Conservation (phyloP, 2,888 invertebrate species). For the Nymphalis polychloros region DNA sequence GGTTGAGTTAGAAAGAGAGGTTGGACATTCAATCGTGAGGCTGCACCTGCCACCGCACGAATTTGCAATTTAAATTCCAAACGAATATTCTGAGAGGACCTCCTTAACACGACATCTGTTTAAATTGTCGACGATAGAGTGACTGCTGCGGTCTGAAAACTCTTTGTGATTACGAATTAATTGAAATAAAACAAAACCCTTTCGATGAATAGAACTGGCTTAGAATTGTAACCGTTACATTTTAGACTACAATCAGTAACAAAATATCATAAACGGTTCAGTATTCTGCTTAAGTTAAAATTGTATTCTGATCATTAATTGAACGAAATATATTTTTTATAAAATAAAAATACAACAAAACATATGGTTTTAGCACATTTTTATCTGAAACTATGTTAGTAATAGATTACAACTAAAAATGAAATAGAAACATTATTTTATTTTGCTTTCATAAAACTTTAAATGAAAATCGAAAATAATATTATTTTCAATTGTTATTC, state of each 20-base stretch:
- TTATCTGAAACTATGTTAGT: too few species aligned
- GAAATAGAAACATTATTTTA: too few species aligned
- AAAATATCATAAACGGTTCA: background rate
- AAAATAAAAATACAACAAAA: too few species aligned
- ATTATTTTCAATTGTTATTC: too few species aligned
- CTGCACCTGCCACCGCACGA: conserved; percentile 79
- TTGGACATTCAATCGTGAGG: conserved; percentile 60
- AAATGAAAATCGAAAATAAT: too few species aligned
- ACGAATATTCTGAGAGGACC: conserved; percentile 79
- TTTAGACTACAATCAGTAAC: conserved; percentile 17
- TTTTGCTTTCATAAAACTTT: too few species aligned
- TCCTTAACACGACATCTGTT: conserved; percentile 83
- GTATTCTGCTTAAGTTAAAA: background rate
- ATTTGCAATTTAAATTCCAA: conserved; percentile 82
- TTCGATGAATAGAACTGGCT: conserved; percentile 30
- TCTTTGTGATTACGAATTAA: conserved; percentile 77
- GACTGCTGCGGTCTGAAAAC: conserved; percentile 69
- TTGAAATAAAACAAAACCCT: conserved; percentile 79
- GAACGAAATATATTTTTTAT: too few species aligned
- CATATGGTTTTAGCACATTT: too few species aligned
- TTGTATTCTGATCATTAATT: background rate
- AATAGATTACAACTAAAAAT: too few species aligned
- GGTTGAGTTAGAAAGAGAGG: conserved; percentile 60
- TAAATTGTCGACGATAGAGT: conserved; percentile 79
- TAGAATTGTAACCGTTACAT: conserved; percentile 38